phyloP scores from a whole-genome alignment of 2,888 invertebrate genomes.

The Lasioglossum vierecki region DNA sequence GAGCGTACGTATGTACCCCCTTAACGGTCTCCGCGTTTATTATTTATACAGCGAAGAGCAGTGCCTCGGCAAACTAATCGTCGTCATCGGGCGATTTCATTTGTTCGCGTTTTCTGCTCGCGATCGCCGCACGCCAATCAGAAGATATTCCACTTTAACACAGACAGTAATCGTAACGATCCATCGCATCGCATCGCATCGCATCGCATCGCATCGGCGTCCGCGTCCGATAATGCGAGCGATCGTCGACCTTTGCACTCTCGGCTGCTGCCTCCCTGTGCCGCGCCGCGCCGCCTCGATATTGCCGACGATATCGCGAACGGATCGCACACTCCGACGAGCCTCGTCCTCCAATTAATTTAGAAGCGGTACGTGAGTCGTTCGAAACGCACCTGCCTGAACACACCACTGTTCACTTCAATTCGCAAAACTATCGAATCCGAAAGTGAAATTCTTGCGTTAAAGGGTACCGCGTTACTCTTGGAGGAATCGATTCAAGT shows the following conservation, averaged over 20 bases:
- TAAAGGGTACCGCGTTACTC: no score
- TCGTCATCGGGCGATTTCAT: neutral
- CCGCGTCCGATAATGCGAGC: conserved; percentile 20
- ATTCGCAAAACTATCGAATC: no score
- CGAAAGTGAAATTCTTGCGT: neutral
- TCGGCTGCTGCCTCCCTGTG: conserved; percentile 34
- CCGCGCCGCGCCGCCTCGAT: conserved; percentile 34
- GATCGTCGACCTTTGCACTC: conserved; percentile 59
- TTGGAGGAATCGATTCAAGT: no score
- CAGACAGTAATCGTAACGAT: conserved; percentile 41
- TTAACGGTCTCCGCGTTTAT: neutral
- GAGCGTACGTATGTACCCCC: neutral
- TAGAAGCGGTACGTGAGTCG: conserved; percentile 25
- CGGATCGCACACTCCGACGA: conserved; percentile 31
- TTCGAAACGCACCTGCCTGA: neutral
- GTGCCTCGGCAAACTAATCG: neutral
- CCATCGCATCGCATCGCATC: conserved; percentile 12
- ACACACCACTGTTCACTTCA: no score
- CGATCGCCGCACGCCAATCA: neutral
- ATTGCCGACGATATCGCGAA: conserved; percentile 46
- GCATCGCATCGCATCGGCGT: conserved; percentile 4
- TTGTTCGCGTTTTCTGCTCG: neutral
- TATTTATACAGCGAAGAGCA: neutral
- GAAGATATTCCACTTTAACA: neutral
- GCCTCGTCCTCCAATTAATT: conserved; percentile 51